A percentile compares a stretch with the other conserved stretches of the same genome.
These are phyloP conservation scores for Rhingia campestris DNA, from an alignment of 2,888 invertebrate species.

Conservation along the genomic window DNA sequence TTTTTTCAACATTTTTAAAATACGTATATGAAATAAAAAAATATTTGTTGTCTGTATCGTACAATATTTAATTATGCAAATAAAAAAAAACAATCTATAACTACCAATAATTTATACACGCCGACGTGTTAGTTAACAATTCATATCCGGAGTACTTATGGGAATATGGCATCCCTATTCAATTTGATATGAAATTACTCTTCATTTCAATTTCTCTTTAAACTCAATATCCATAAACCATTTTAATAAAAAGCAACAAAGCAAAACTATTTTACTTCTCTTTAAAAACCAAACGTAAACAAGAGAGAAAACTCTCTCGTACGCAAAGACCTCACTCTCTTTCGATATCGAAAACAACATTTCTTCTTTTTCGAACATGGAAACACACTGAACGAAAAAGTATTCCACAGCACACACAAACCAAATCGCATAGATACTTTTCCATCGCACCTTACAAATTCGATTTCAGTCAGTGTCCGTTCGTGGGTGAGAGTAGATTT, in stretches of 20 bases:
- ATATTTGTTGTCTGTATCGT: no score
- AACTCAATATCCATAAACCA: background rate
- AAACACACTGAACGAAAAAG: slow-evolving; percentile 54
- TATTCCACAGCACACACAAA: slow-evolving; percentile 37
- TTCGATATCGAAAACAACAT: slow-evolving; percentile 45
- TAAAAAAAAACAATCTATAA: no score
- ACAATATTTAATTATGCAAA: no score
- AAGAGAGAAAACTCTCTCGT: slow-evolving; percentile 25
- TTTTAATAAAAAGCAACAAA: background rate
- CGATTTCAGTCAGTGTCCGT: slow-evolving; percentile 75
- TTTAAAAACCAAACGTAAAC: slow-evolving; percentile 14
- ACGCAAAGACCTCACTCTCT: background rate
- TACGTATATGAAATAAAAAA: no score
- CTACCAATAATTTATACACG: no score
- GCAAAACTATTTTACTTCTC: background rate
- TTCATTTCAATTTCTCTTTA: background rate
- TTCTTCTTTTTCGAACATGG: slow-evolving; percentile 48
- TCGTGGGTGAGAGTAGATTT: slow-evolving; percentile 69
- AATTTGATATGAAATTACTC: no score
- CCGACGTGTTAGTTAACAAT: no score
- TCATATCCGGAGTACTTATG: no score
- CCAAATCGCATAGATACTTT: slow-evolving; percentile 55
- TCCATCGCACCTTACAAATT: slow-evolving; percentile 56
- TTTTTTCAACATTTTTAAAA: no score
- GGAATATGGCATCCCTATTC: background rate